Evolutionary conservation across 2,888 invertebrate species (phyloP).

Genomic region (Macaria notata): DNA sequence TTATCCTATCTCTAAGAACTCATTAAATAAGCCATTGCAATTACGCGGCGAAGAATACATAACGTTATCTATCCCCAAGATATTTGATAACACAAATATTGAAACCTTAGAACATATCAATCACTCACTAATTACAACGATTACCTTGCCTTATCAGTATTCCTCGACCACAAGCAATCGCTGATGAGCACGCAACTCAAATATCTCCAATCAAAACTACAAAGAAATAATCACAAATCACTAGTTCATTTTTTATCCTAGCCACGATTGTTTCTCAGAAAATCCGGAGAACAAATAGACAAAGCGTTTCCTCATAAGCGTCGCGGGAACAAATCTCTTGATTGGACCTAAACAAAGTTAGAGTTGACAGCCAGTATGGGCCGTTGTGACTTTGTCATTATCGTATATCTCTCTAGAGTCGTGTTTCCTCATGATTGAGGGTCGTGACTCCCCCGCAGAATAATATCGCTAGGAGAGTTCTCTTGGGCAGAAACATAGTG

Average conservation of each 20-base stretch:
- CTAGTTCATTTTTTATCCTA: conserved; percentile 24
- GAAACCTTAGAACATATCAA: background rate
- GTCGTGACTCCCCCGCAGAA: no score
- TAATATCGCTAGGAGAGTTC: no score
- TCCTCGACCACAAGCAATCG: background rate
- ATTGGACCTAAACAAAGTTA: conserved; percentile 30
- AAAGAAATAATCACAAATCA: conserved; percentile 25
- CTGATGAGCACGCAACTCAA: conserved; percentile 3
- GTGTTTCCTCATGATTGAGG: no score
- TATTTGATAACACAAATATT: no score
- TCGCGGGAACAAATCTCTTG: conserved; percentile 35
- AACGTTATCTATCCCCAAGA: no score
- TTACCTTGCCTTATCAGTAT: background rate
- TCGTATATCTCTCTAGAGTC: no score
- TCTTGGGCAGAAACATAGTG: no score
- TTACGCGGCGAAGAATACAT: no score
- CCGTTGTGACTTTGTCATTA: background rate
- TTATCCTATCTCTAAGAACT: no score
- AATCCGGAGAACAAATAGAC: conserved; percentile 30
- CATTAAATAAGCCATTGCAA: no score
- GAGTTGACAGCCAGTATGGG: conserved; percentile 12
- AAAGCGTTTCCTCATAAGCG: conserved; percentile 34
- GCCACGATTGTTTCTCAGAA: conserved; percentile 25
- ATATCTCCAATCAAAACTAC: conserved; percentile 19
- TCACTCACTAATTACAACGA: background rate